Conservation (phyloP, 2,797 vertebrate species). For the Myotis planiceps region DNA sequence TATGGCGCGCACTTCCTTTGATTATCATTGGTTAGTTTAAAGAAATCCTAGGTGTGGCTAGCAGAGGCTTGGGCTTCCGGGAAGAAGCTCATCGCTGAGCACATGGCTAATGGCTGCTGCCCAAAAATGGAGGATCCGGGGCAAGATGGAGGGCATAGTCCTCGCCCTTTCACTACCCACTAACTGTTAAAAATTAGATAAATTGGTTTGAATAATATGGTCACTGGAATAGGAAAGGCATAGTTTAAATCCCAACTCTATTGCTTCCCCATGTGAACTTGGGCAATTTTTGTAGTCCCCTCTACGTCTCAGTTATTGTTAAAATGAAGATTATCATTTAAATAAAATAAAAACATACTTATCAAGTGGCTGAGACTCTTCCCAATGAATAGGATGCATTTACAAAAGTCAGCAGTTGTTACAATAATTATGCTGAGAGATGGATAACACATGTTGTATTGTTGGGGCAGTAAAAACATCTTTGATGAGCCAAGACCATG, state of each 20-base stretch:
- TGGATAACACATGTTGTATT: not conserved
- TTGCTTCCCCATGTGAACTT: not conserved
- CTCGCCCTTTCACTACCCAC: not conserved
- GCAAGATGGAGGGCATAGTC: no score
- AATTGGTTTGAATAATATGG: not conserved
- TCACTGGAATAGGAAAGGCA: not conserved
- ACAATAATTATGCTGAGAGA: not conserved
- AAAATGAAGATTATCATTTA: not conserved
- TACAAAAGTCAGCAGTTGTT: not conserved
- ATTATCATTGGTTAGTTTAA: no score
- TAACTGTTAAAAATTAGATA: not conserved
- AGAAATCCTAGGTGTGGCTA: no score
- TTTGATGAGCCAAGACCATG: not conserved
- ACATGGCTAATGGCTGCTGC: no score
- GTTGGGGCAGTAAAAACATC: not conserved
- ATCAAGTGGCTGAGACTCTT: not conserved
- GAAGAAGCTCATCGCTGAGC: no score
- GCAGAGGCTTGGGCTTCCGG: no score
- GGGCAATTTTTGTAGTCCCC: not conserved
- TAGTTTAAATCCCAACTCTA: not conserved
- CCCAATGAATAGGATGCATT: not conserved
- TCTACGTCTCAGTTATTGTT: not conserved
- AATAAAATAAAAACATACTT: not conserved
- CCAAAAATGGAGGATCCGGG: no score
- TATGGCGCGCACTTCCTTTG: no score